Percentiles rank a stretch among this genome's conserved stretches.
Conservation (phyloP, 2,888 invertebrate species). For the Drosophila percnosoma region DNA sequence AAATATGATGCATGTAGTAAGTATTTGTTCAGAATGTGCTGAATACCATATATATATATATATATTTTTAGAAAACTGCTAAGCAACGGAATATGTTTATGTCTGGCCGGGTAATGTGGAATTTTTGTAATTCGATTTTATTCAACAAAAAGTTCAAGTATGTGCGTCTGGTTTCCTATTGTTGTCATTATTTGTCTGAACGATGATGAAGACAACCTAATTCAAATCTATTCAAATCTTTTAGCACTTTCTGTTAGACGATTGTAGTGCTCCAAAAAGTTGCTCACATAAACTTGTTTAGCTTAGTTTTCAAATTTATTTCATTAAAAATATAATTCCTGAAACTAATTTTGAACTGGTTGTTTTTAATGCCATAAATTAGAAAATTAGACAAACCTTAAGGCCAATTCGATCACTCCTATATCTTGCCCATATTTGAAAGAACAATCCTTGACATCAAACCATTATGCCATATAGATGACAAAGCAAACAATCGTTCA, state of each 20-base stretch:
- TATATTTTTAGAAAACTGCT: neutral
- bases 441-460: neutral
- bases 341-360: neutral
- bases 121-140: neutral
- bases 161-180: neutral
- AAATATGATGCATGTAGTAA: neutral
- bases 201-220: neutral
- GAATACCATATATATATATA: too few species aligned
- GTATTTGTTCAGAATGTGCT: neutral
- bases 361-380: neutral
- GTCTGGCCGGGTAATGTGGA: neutral
- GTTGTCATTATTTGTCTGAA: neutral
- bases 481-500: neutral
- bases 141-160: neutral
- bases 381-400: neutral
- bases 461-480: neutral
- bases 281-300: neutral
- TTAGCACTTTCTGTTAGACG: neutral
- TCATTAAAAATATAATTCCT: neutral
- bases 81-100: neutral
- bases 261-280: neutral
- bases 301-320: neutral
- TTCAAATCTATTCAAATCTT: neutral
- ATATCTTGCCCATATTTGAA: neutral
- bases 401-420: neutral